A percentile compares a stretch with the other conserved stretches of the same genome.
Conservation (phyloP, 2,113 vertebrate genomes). For the Sarotherodon lohbergeri region DNA sequence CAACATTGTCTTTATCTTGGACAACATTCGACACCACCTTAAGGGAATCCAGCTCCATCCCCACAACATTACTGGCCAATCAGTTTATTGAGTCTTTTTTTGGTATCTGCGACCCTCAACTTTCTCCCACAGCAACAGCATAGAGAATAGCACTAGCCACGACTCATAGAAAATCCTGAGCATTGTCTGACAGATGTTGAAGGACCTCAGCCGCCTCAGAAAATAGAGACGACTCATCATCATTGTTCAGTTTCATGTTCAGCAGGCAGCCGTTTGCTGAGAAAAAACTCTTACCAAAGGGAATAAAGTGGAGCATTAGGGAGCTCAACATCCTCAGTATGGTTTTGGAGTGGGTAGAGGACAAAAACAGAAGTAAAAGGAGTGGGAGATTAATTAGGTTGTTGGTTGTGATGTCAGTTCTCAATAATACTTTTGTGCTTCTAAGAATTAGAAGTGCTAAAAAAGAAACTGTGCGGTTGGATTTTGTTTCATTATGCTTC, state of each 20-base stretch:
- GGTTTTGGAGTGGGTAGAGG: background rate
- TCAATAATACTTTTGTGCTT: background rate
- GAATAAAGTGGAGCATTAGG: background rate
- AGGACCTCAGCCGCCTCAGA: background rate
- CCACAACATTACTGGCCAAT: background rate
- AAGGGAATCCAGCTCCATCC: background rate
- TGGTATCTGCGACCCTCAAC: background rate
- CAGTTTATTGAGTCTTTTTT: background rate
- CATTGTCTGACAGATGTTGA: accelerated
- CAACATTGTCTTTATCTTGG: background rate
- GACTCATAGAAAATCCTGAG: background rate
- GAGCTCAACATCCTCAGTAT: background rate
- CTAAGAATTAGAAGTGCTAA: background rate
- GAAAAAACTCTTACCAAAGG: background rate
- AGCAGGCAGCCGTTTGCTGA: background rate
- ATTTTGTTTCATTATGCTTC: background rate
- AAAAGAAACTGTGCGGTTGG: background rate
- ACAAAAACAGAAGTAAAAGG: background rate
- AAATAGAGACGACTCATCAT: background rate
- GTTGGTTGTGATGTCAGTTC: background rate
- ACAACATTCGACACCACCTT: background rate
- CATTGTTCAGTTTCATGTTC: background rate
- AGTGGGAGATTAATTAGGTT: background rate
- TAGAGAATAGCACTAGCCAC: background rate
- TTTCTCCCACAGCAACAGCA: background rate